Percentiles rank a stretch among this genome's conserved stretches.
phyloP scores from a whole-genome alignment of 1,140 invertebrate genomes.

The Heliconius hermathena region DNA sequence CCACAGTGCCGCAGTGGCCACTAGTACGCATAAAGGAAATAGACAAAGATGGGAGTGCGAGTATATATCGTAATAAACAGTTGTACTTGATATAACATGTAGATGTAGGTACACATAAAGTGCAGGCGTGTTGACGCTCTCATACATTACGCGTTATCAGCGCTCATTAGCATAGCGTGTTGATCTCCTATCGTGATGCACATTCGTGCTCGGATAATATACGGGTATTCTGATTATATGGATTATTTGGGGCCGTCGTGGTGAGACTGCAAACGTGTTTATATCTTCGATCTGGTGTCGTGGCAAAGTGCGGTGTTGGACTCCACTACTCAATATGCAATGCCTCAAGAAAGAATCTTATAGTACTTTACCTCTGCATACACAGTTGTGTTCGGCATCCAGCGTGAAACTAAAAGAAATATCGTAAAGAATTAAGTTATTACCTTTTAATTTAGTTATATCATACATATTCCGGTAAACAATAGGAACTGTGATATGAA shows the following conservation, averaged over 20 bases:
- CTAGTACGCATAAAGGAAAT: too few relatives aligned
- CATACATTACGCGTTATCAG: slow-evolving; percentile 68
- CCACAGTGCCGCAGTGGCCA: too few relatives aligned
- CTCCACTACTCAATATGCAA: slow-evolving; percentile 12
- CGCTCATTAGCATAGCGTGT: slow-evolving; percentile 64
- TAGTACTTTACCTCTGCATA: too few relatives aligned
- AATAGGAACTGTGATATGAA: too few relatives aligned
- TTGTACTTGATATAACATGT: neutral
- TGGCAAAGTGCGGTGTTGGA: slow-evolving; percentile 39
- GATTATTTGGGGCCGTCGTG: neutral
- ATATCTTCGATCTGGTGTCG: too few relatives aligned
- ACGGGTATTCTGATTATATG: neutral
- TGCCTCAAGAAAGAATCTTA: too few relatives aligned
- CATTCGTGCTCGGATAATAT: slow-evolving; percentile 29
- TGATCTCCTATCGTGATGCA: slow-evolving; percentile 57
- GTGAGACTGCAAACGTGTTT: too few relatives aligned
- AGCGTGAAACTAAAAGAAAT: neutral
- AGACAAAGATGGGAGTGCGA: neutral
- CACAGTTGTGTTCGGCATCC: too few relatives aligned
- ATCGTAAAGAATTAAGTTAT: too few relatives aligned
- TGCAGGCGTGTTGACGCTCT: slow-evolving; percentile 29
- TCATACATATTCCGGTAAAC: too few relatives aligned
- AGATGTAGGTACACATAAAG: slow-evolving; percentile 2
- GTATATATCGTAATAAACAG: slow-evolving; percentile 13
- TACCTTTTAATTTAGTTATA: too few relatives aligned